Base-by-base conservation (phyloP, 2,113 vertebrate species). In the Gorsachius goisagi region DNA sequence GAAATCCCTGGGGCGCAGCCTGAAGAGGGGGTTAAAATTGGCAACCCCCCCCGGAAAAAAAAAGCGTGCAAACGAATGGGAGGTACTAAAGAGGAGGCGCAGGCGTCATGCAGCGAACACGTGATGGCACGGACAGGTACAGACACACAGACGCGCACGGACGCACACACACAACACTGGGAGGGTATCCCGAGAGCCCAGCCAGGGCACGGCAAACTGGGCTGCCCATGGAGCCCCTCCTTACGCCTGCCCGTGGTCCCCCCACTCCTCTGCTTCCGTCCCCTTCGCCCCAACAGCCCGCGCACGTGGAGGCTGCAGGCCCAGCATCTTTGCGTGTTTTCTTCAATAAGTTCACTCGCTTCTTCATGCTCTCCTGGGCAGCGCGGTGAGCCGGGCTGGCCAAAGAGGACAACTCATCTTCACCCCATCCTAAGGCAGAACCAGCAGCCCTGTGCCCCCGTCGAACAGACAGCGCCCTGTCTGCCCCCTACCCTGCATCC, bases 181-280 rank as follows among this genome's bases (percentile, higher is more conserved):
- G 9, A 17, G 5, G 1, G 60, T 1, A 22, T 2, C 78, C 53
- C 1, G 3, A 13, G 39, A 21, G 45, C 59, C 45, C 5, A 1
- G 33, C 14, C 21, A 6, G 86, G 64, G 2, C 1, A 23, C 80
- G 20, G 16, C 30, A 1, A 15, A 3, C 39, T 2, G 15, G 58
- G 0, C 83, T 56, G 12, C 0, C 71, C 19, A n/a, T 1, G 5
- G 9, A 21, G 63, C 75, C 58, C 11, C 41, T 74, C 67, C 74
- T 49, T 4, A 1, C 32, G 2, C 15, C 58, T 35, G 11, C 45
- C 58, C 45, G 3, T 17, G 0, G 0, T 1, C 10, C 23, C 4
- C 52, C 83, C 4, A 0, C 30, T 15, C 20, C 24, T 52, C 24
- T 32, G 10, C 23, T 12, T 8, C 83, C 55, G 27, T 1, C 44